These are phyloP conservation scores for Sceloporus undulatus DNA, from an alignment of 2,113 vertebrate genomes.

Conservation along the genomic window DNA sequence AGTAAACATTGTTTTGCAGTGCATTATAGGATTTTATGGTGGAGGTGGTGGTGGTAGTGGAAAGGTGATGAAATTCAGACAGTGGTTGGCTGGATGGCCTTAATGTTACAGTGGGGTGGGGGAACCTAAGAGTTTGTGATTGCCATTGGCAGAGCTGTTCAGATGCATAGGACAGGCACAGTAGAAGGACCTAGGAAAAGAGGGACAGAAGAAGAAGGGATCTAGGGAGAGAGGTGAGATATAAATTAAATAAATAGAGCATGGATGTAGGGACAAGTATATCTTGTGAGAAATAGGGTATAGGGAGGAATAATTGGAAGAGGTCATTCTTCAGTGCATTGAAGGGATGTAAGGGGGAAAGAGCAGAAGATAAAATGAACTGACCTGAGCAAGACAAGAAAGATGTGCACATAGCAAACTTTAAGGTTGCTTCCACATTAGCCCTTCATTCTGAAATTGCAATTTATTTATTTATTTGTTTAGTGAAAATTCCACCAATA, in stretches of 20 bases:
- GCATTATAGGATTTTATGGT: neutral
- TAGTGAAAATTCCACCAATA: no score
- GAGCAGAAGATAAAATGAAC: neutral
- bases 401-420: no score
- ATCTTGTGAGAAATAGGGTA: neutral
- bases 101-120: neutral
- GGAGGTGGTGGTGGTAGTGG: neutral
- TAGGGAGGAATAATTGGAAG: neutral
- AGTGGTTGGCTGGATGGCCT: neutral
- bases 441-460: no score
- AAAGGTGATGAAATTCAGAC: neutral
- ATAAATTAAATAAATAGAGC: no score
- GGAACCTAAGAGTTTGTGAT: neutral
- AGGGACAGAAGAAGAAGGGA: neutral
- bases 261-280: no score
- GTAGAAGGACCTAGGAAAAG: neutral
- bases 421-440: no score
- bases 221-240: neutral
- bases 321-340: neutral
- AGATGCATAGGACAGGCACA: neutral
- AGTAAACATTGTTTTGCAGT: slow-evolving; percentile 12
- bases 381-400: no score
- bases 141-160: neutral
- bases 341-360: neutral
- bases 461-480: no score